These are phyloP conservation scores for Cryptotis parvus DNA, from an alignment of 2,113 vertebrate genomes.

Conservation along the genomic window DNA sequence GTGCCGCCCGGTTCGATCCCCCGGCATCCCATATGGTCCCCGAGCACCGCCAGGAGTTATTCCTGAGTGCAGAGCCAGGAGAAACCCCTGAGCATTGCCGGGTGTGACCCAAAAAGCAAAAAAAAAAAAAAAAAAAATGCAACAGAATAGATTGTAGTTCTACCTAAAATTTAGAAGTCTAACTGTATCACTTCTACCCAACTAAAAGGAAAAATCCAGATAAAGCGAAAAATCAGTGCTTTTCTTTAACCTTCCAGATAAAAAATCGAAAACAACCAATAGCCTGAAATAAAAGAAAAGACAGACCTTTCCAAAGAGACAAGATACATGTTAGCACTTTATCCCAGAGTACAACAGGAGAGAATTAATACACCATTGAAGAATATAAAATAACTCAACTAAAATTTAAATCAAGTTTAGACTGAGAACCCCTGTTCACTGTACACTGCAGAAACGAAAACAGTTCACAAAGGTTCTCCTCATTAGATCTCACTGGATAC, in stretches of 20 bases:
- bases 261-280: constrained; percentile 13
- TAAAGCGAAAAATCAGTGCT: constrained; percentile 9
- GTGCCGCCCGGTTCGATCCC: no score
- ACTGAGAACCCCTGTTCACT: no score
- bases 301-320: neutral
- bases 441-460: no score
- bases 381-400: neutral
- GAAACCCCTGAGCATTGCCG: no score
- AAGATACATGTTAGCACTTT: constrained; percentile 1
- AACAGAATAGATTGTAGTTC: neutral
- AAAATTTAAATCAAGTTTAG: neutral
- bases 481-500: no score
- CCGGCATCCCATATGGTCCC: no score
- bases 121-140: no score
- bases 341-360: neutral
- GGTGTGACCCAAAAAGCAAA: no score
- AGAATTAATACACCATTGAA: neutral
- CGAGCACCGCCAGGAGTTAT: no score
- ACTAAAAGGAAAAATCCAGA: neutral
- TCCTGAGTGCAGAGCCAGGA: no score
- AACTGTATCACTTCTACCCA: neutral
- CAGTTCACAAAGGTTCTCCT: no score
- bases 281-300: constrained; percentile 3
- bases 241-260: neutral
- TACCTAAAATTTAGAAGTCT: neutral